Base-by-base conservation (phyloP, 2,888 invertebrate genomes). In the Cosmia pyralina region DNA sequence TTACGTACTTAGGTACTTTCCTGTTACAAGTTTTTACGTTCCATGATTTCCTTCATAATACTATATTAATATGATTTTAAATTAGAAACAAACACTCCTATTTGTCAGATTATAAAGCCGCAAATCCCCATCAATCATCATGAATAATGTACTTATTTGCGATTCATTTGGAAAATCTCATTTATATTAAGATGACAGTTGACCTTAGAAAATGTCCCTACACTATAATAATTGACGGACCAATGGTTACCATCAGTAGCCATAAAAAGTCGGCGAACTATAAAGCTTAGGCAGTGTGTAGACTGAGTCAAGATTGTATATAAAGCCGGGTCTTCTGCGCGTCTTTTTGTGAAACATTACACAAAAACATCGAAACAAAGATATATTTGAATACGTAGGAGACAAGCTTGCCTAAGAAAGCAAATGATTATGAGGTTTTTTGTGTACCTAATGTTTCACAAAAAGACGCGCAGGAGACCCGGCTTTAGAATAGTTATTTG, bases 71-170 rank as follows among this genome's bases (percentile, higher is more conserved):
- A 58, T 22, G 41, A 48, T 64, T 58, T 52, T 57, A 64, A 76
- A 71, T 77, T 70, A 77, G 72, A 72, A 63, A 63, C 13, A 48
- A 50, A 55, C 19, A 6, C n/a, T 62, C 1, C 28, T 55, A 55
- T 79, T 66, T 79, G 74, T 65, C 44, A 60, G 79, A 79, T 73
- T 79, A 55, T 13, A 34, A 41, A 52, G 11, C 34, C 73, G 8
- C 28, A 46, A 46, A 73, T 53, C n/a, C 17, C 11, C 52, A 77
- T 77, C 60, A 73, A 60, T 77, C 79, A 79, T 57, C 11, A 38
- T 50, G n/a, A 38, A 46, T 60, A 55, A 79, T 46, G 50, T 66
- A 73, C 1, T 78, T 78, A 57, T 41, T 69, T 63, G 63, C 15
- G 57, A 69, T 64, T 69, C 5, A 34, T 69, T 80, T 69, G 44